Evolutionary conservation across 2,888 invertebrate species (phyloP).

Genomic region (Drosophila picticornis): DNA sequence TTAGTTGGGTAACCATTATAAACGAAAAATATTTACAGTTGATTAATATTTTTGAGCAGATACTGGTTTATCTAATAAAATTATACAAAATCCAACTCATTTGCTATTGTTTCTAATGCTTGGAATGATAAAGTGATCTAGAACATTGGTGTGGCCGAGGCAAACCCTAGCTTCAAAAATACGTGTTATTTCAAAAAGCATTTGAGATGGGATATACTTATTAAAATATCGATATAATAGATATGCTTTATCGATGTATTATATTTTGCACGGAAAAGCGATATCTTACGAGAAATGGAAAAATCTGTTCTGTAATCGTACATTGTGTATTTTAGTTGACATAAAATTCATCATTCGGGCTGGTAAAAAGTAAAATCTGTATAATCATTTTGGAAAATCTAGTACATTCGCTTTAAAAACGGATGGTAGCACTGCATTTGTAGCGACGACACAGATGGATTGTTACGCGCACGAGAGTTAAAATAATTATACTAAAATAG

Average conservation of each 20-base stretch:
- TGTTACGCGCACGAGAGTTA: conserved; percentile 50
- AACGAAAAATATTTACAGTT: conserved; percentile 50
- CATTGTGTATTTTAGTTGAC: conserved; percentile 21
- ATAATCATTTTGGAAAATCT: conserved; percentile 8
- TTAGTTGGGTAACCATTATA: conserved; percentile 42
- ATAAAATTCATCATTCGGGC: neutral
- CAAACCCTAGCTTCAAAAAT: neutral
- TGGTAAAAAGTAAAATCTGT: neutral
- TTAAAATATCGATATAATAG: conserved; percentile 17
- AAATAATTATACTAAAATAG: conserved; percentile 25
- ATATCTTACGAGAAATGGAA: neutral
- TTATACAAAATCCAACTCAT: conserved; percentile 13
- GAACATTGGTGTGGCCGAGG: neutral
- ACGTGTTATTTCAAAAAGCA: neutral
- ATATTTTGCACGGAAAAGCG: neutral
- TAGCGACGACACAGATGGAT: conserved; percentile 38
- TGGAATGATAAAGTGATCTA: conserved; percentile 8
- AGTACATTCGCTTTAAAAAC: conserved; percentile 3
- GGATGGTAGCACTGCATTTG: conserved; percentile 39
- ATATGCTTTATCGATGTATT: conserved; percentile 11
- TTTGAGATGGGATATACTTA: neutral
- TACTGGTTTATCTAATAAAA: conserved; percentile 67
- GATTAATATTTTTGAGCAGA: conserved; percentile 58
- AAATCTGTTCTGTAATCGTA: neutral
- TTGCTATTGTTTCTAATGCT: conserved; percentile 8